Conservation (phyloP, 2,888 invertebrate genomes). For the Drosophila fungiperda region DNA sequence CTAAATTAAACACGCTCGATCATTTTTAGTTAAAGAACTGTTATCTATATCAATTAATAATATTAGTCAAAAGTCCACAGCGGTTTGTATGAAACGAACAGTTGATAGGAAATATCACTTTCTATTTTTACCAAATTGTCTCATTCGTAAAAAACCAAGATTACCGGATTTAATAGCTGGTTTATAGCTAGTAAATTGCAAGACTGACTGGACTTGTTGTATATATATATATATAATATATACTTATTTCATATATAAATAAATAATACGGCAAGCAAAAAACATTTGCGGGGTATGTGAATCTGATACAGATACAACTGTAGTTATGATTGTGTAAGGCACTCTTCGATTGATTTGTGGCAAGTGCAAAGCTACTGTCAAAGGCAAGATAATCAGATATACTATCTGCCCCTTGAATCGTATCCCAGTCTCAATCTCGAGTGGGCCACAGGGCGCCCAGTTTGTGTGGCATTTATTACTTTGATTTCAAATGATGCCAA, state of each 20-base stretch:
- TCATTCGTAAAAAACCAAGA: too few relatives aligned
- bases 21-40: background rate
- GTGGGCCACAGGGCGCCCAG: background rate
- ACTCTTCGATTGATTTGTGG: conserved; percentile 38
- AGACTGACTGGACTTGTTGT: too few relatives aligned
- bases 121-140: too few relatives aligned
- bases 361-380: conserved; percentile 22
- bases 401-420: conserved; percentile 13
- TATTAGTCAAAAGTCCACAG: background rate
- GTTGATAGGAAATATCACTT: too few relatives aligned
- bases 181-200: too few relatives aligned
- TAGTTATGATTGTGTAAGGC: conserved; percentile 9
- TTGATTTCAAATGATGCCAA: conserved; percentile 29
- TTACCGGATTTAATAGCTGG: too few relatives aligned
- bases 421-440: conserved; percentile 2
- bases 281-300: conserved; percentile 2
- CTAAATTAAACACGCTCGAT: background rate
- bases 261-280: background rate
- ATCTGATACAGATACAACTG: conserved; percentile 22
- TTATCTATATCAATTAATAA: background rate
- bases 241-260: background rate
- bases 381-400: conserved; percentile 22
- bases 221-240: background rate
- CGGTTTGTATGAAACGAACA: background rate
- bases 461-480: conserved; percentile 33